Conservation (phyloP, 2,888 invertebrate genomes). For the Phalangium opilio region DNA sequence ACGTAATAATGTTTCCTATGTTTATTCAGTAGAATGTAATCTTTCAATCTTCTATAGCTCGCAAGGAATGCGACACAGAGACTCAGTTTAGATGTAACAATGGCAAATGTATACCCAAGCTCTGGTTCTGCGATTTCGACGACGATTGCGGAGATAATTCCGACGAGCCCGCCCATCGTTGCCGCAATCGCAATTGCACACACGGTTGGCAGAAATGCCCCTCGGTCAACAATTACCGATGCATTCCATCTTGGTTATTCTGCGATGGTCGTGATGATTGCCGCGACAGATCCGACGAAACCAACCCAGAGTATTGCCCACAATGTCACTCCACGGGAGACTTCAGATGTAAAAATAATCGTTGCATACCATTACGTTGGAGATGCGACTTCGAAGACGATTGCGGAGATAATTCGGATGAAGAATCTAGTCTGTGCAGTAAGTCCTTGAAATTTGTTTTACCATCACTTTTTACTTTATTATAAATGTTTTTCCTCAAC, state of each 20-base stretch:
- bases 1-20: constrained; percentile 9
- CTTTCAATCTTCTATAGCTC: constrained; percentile 34
- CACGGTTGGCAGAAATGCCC: constrained; percentile 92
- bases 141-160: constrained; percentile 90
- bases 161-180: constrained; percentile 85
- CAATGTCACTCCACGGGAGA: constrained; percentile 72
- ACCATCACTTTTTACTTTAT: not conserved
- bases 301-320: constrained; percentile 68
- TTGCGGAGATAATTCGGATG: constrained; percentile 85
- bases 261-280: constrained; percentile 93
- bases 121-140: constrained; percentile 92
- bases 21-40: constrained; percentile 22
- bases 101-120: constrained; percentile 77
- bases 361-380: constrained; percentile 75
- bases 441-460: constrained; percentile 4
- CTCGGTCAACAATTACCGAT: constrained; percentile 78
- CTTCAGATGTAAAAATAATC: constrained; percentile 79
- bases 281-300: constrained; percentile 83
- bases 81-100: constrained; percentile 78
- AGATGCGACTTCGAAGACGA: constrained; percentile 93
- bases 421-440: constrained; percentile 55
- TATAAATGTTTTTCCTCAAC: not conserved
- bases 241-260: constrained; percentile 94
- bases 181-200: constrained; percentile 72
- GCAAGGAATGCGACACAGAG: constrained; percentile 60